phyloP scores from a whole-genome alignment of 2,113 vertebrate genomes.

The Fulica atra region DNA sequence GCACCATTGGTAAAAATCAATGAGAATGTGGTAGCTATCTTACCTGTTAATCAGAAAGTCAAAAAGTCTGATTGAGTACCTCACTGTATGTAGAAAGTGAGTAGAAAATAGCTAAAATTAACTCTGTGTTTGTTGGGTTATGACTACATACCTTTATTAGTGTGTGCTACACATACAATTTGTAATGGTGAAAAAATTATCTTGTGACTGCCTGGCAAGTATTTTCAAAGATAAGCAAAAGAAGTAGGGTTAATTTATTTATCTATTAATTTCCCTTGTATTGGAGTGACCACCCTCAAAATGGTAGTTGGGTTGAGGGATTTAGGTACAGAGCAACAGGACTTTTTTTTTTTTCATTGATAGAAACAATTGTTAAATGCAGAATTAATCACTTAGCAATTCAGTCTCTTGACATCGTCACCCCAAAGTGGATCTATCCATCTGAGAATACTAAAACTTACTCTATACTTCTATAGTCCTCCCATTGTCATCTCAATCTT shows the following conservation, averaged over 20 bases:
- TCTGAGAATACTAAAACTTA: background rate
- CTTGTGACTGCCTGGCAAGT: background rate
- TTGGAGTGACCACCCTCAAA: background rate
- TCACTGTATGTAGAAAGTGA: background rate
- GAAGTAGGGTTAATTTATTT: background rate
- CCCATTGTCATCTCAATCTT: background rate
- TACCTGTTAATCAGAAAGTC: background rate
- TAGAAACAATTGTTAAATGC: background rate
- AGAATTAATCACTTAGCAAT: background rate
- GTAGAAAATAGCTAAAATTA: background rate
- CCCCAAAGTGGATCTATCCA: background rate
- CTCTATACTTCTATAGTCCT: background rate
- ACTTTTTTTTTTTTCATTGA: background rate
- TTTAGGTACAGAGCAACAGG: background rate
- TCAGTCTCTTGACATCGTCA: background rate
- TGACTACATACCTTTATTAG: background rate
- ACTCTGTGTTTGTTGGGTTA: background rate
- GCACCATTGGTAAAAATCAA: background rate
- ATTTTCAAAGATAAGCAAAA: background rate
- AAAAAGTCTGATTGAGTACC: background rate
- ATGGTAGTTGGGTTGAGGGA: background rate
- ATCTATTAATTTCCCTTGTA: background rate
- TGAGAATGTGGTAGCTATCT: background rate
- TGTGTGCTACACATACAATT: background rate
- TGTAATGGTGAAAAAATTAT: background rate